Evolutionary conservation across 2,797 vertebrate species (phyloP).

Genomic region (Intellagama lesueurii): DNA sequence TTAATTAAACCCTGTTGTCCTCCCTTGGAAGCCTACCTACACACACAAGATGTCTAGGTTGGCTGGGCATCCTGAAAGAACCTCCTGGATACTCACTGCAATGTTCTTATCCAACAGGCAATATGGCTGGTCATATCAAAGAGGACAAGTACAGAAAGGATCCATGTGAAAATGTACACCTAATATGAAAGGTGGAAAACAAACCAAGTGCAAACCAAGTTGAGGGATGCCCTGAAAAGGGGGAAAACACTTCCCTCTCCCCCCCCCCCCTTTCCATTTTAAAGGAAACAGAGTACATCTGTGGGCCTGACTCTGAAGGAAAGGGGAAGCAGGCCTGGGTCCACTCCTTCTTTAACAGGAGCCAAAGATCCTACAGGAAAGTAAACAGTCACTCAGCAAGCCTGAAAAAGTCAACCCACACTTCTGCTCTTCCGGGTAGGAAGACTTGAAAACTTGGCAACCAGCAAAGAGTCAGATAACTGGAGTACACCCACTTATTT

Average conservation of each 20-base stretch:
- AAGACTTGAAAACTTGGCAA: not conserved
- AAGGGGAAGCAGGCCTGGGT: not conserved
- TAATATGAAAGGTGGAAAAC: no score
- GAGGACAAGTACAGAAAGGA: not conserved
- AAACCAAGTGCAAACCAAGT: not conserved
- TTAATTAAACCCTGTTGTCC: not conserved
- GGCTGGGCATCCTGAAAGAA: not conserved
- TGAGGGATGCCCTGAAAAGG: not conserved
- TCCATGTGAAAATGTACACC: not conserved
- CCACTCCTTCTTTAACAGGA: not conserved
- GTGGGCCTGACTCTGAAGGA: not conserved
- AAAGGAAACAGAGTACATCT: no score
- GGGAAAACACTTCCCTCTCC: no score
- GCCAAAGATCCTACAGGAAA: not conserved
- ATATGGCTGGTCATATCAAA: no score
- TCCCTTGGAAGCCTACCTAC: not conserved
- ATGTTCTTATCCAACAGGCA: not conserved
- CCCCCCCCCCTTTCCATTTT: no score
- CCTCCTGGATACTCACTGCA: no score
- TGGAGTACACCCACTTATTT: not conserved
- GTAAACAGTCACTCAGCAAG: not conserved
- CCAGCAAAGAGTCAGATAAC: not conserved
- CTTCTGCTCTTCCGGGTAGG: not conserved
- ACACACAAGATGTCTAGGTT: not conserved
- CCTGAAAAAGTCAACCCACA: not conserved